These are phyloP conservation scores for Phrynocephalus versicolor DNA, from an alignment of 2,113 vertebrate genomes.

Conservation along the genomic window DNA sequence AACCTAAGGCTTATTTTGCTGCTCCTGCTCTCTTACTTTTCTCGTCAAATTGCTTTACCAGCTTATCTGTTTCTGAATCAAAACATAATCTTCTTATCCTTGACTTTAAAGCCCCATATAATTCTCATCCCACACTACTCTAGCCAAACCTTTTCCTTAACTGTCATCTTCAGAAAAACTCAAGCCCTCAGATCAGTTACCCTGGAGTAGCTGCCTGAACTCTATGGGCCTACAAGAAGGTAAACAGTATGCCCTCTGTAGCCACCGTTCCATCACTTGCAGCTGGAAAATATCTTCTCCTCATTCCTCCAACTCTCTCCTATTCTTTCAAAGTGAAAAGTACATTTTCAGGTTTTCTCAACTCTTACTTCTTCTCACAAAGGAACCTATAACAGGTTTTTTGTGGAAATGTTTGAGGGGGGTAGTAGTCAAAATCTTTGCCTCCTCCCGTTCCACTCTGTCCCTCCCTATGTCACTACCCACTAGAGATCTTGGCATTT, in stretches of 20 bases:
- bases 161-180: background rate
- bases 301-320: background rate
- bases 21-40: slow-evolving; percentile 36
- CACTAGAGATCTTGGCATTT: background rate
- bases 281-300: background rate
- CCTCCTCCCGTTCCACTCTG: too few species aligned
- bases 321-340: background rate
- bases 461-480: background rate
- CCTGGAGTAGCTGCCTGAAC: background rate
- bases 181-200: background rate
- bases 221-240: slow-evolving; percentile 8
- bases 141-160: slow-evolving; percentile 11
- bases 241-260: background rate
- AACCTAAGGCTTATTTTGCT: slow-evolving; percentile 2
- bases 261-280: background rate
- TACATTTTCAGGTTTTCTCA: background rate
- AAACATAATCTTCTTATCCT: slow-evolving; percentile 32
- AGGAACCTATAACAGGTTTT: background rate
- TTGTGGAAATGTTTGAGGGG: background rate
- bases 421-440: background rate
- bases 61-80: slow-evolving; percentile 41
- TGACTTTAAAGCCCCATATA: slow-evolving; percentile 1
- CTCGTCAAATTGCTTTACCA: slow-evolving; percentile 37
- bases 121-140: slow-evolving; percentile 29
- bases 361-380: background rate